Conservation (phyloP, 2,113 vertebrate species). For the Tautogolabrus adspersus region DNA sequence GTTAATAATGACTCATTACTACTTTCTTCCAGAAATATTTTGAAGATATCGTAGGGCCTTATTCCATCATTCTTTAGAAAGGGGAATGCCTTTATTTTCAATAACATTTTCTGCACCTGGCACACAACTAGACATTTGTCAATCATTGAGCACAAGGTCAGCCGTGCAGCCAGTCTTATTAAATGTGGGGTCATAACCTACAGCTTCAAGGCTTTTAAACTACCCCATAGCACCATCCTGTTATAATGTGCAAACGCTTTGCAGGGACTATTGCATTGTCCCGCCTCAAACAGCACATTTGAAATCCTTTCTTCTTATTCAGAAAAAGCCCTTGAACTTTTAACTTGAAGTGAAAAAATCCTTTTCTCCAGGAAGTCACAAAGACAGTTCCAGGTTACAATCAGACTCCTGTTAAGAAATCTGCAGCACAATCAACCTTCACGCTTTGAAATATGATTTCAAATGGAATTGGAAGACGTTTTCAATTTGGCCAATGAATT, state of each 20-base stretch:
- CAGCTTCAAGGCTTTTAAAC: conserved; percentile 14
- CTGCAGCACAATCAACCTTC: neutral
- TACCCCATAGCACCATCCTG: neutral
- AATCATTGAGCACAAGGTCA: neutral
- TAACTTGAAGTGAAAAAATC: neutral
- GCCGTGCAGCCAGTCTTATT: neutral
- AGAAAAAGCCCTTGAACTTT: conserved; percentile 11
- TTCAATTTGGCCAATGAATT: too few species aligned
- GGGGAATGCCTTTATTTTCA: neutral
- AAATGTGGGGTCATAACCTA: neutral
- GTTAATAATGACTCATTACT: neutral
- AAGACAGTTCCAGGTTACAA: neutral
- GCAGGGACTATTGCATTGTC: neutral
- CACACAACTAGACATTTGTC: neutral
- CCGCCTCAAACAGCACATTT: neutral
- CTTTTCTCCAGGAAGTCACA: neutral
- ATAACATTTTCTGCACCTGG: neutral
- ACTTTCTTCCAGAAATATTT: neutral
- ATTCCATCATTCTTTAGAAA: neutral
- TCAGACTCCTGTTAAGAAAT: neutral
- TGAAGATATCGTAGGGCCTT: neutral
- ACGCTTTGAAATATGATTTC: neutral
- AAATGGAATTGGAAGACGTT: neutral
- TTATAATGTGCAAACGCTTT: neutral
- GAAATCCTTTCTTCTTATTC: neutral